Conservation (phyloP, 2,113 vertebrate species). For the Myiozetetes cayanensis region DNA sequence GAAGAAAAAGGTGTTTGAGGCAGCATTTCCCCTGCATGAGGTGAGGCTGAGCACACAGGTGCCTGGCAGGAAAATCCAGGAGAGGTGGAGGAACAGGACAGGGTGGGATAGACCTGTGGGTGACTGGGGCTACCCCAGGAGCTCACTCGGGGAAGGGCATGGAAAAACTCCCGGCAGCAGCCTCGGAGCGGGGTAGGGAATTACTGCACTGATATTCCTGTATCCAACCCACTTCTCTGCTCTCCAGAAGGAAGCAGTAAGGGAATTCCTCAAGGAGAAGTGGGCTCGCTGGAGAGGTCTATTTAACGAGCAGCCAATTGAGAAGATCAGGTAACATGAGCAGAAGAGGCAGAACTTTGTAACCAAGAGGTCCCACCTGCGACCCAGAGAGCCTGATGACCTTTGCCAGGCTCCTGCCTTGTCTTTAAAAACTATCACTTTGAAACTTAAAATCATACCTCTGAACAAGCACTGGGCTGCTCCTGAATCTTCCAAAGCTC, state of each 20-base stretch:
- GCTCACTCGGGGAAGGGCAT: accelerated
- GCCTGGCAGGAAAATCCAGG: neutral
- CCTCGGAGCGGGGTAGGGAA: neutral
- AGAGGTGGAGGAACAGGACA: neutral
- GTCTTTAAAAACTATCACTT: neutral
- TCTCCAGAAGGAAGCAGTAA: constrained; percentile 61
- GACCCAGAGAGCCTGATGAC: neutral
- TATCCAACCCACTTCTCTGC: neutral
- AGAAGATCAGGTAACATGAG: constrained; percentile 75
- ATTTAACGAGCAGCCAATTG: constrained; percentile 69
- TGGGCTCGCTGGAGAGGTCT: constrained; percentile 83
- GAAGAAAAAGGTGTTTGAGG: constrained; percentile 79
- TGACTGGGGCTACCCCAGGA: accelerated
- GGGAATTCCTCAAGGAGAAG: constrained; percentile 35
- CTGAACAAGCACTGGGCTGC: accelerated
- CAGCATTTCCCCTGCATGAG: constrained; percentile 86
- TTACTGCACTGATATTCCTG: neutral
- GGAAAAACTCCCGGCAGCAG: accelerated
- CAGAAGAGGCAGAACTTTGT: neutral
- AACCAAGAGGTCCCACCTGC: neutral
- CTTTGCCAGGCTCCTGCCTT: neutral
- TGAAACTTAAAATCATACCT: neutral
- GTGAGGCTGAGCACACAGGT: constrained; percentile 55
- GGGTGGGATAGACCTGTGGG: neutral
- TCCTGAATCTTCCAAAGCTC: neutral